A percentile compares a stretch with the other conserved stretches of the same genome.
Conservation (phyloP, 2,888 invertebrate species). For the Phalera bucephala region DNA sequence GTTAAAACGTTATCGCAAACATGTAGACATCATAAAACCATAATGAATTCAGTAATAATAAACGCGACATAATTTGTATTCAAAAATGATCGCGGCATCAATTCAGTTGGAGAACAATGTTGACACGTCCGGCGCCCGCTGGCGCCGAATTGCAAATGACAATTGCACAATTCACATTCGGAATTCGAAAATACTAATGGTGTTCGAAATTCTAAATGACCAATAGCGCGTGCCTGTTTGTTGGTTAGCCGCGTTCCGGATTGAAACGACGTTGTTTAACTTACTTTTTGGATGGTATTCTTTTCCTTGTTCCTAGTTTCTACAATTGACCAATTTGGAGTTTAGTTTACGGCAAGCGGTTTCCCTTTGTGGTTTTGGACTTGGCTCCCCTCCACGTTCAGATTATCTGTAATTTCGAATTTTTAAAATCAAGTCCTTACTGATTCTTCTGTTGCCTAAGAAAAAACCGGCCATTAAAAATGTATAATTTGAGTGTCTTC, state of each 20-base stretch:
- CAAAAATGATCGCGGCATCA: slow-evolving; percentile 55
- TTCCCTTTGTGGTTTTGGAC: no score
- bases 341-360: no score
- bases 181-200: slow-evolving; percentile 65
- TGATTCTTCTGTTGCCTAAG: no score
- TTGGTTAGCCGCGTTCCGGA: slow-evolving; percentile 48
- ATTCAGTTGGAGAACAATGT: slow-evolving; percentile 59
- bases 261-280: slow-evolving; percentile 47
- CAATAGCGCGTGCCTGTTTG: slow-evolving; percentile 53
- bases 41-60: slow-evolving; percentile 49
- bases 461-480: no score
- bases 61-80: slow-evolving; percentile 65
- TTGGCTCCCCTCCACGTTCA: no score
- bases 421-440: no score
- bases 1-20: no score
- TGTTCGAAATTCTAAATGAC: slow-evolving; percentile 61
- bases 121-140: slow-evolving; percentile 62
- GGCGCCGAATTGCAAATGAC: slow-evolving; percentile 74
- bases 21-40: no score
- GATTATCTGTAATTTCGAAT: no score
- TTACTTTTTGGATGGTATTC: slow-evolving; percentile 17
- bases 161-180: slow-evolving; percentile 66
- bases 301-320: slow-evolving; percentile 18
- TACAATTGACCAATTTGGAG: no score
- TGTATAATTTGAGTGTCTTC: no score